Conservation (phyloP, 2,888 invertebrate species). For the Zootermopsis nevadensis region DNA sequence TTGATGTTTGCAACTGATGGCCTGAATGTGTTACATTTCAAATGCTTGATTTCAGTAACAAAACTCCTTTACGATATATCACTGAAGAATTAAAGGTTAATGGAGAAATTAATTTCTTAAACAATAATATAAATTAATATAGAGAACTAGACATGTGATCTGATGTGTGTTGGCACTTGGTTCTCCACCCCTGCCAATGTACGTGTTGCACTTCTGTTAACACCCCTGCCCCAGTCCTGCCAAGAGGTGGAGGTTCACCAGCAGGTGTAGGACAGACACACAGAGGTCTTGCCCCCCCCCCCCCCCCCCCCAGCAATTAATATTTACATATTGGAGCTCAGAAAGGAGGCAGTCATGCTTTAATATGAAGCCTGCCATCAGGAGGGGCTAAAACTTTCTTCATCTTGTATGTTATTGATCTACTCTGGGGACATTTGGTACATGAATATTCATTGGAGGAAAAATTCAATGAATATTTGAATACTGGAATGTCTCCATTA, state of each 20-base stretch:
- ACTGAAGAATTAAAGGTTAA: too few species aligned
- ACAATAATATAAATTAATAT: background rate
- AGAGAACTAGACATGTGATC: background rate
- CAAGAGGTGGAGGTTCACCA: conserved; percentile 7
- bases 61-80: too few species aligned
- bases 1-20: too few species aligned
- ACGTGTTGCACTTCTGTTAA: background rate
- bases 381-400: background rate
- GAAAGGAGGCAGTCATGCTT: too few species aligned
- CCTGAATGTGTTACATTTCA: too few species aligned
- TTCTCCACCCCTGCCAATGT: background rate
- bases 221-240: background rate
- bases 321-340: conserved; percentile 10
- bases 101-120: background rate
- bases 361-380: background rate
- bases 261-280: conserved; percentile 19
- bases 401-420: conserved; percentile 1
- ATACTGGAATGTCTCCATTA: conserved; percentile 9
- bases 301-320: background rate
- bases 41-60: too few species aligned
- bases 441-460: conserved; percentile 22
- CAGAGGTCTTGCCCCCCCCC: background rate
- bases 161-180: too few species aligned
- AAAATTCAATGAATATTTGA: conserved; percentile 13
- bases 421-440: background rate